Evolutionary conservation across 2,888 invertebrate genomes (phyloP).

Genomic region (Stenchaetothrips biformis): DNA sequence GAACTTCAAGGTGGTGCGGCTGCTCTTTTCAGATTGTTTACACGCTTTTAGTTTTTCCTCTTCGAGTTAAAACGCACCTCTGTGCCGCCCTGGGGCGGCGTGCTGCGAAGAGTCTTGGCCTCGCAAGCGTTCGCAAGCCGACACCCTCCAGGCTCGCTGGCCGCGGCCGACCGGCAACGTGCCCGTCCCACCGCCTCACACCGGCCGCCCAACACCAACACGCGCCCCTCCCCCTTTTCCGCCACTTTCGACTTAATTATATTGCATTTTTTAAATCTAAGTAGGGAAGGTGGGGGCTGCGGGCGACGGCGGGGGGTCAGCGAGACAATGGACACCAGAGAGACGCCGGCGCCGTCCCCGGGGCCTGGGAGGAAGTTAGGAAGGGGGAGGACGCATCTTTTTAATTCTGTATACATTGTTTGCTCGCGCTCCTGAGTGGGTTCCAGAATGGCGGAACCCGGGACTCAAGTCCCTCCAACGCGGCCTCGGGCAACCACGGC

Average conservation of each 20-base stretch:
- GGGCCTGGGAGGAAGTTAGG: not conserved
- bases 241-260: not conserved
- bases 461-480: not conserved
- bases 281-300: not conserved
- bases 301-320: not conserved
- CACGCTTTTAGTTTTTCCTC: no score
- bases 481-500: not conserved
- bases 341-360: not conserved
- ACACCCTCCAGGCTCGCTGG: no score
- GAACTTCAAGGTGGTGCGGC: no score
- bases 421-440: not conserved
- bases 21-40: no score
- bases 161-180: no score
- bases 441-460: not conserved
- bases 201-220: no score
- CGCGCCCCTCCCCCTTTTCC: not conserved
- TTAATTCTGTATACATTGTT: constrained; percentile 24
- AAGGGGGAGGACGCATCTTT: not conserved
- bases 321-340: not conserved
- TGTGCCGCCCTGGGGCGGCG: no score
- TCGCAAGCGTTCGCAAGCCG: no score
- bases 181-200: no score
- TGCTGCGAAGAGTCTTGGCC: no score
- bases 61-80: no score
- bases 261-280: not conserved